Evolutionary conservation across 2,797 vertebrate species (phyloP).

Genomic region (Alfaro cultratus): DNA sequence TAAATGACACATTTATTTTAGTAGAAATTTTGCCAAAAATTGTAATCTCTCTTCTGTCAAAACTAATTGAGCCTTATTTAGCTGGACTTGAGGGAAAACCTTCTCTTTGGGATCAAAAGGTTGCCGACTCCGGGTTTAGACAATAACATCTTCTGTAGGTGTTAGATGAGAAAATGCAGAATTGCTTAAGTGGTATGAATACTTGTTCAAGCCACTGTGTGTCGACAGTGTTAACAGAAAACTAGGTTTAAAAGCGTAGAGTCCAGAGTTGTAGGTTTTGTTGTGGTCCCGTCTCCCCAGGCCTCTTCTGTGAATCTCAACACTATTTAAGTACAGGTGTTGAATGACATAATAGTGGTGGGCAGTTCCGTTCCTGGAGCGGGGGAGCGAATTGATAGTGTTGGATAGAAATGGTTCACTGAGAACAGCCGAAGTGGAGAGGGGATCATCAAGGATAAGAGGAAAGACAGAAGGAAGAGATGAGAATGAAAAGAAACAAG

Average conservation of each 20-base stretch:
- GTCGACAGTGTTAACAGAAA: constrained; percentile 11
- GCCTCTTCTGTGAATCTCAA: constrained; percentile 60
- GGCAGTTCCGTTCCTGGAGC: constrained; percentile 68
- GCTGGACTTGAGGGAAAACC: too few species aligned
- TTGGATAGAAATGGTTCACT: constrained; percentile 69
- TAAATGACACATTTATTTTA: too few species aligned
- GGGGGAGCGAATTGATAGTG: constrained; percentile 76
- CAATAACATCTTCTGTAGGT: background rate
- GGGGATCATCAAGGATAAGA: constrained; percentile 75
- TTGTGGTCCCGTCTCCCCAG: constrained; percentile 28
- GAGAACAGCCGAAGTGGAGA: constrained; percentile 67
- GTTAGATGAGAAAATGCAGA: background rate
- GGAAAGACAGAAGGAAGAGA: constrained; percentile 70
- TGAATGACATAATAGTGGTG: constrained; percentile 78
- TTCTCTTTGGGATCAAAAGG: too few species aligned
- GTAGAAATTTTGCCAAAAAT: too few species aligned
- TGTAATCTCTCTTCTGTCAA: too few species aligned
- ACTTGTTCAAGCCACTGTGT: background rate
- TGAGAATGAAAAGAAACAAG: constrained; percentile 77
- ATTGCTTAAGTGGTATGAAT: background rate
- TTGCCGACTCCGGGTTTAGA: background rate
- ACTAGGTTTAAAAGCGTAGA: constrained; percentile 34
- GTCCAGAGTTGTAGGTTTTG: constrained; percentile 28
- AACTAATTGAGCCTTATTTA: too few species aligned
- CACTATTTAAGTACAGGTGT: constrained; percentile 72